These are phyloP conservation scores for Todiramphus chloris DNA, from an alignment of 2,113 vertebrate genomes.

Conservation along the genomic window DNA sequence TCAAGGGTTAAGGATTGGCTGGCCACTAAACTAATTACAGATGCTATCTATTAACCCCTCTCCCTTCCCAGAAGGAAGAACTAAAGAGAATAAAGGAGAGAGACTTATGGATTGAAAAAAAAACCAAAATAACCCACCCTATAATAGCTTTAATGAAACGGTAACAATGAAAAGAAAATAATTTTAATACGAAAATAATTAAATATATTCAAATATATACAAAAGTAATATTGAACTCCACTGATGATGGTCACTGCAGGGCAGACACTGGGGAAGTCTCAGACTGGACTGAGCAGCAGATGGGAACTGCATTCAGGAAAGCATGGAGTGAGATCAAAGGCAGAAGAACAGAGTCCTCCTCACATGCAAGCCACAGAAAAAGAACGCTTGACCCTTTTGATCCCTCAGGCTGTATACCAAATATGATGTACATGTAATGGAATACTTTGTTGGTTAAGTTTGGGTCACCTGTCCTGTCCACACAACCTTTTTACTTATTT, in stretches of 20 bases:
- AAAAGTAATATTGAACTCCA: neutral
- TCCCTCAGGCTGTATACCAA: neutral
- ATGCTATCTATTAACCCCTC: neutral
- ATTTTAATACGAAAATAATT: neutral
- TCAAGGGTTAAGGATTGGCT: neutral
- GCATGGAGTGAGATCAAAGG: neutral
- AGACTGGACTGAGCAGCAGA: neutral
- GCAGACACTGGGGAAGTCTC: neutral
- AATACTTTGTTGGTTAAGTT: neutral
- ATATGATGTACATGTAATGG: neutral
- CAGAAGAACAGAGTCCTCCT: neutral
- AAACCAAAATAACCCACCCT: neutral
- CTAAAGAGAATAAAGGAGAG: neutral
- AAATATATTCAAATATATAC: neutral
- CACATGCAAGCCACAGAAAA: neutral
- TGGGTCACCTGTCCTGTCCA: neutral
- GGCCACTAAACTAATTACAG: neutral
- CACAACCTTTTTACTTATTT: neutral
- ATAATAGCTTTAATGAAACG: neutral
- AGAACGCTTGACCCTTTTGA: neutral
- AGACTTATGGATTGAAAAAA: neutral
- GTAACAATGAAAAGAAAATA: neutral
- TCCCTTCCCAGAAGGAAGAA: neutral
- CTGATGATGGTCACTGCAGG: neutral
- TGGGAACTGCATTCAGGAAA: neutral